Evolutionary conservation across 2,113 vertebrate species (phyloP).

Genomic region (Rattus norvegicus): DNA sequence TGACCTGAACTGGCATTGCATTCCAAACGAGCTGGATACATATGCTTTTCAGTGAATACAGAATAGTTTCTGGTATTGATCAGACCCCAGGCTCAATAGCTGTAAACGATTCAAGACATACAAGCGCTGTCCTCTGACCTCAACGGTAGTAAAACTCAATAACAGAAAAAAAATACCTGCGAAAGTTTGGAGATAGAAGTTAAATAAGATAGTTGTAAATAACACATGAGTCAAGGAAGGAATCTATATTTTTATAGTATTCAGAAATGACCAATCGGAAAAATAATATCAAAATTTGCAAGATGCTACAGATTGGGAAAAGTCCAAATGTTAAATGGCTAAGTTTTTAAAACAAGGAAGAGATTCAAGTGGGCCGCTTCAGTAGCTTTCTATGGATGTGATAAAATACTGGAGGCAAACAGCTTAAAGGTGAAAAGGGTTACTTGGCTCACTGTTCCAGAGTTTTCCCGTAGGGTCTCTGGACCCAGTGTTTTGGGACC

Average conservation of each 20-base stretch:
- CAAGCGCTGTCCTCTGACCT: neutral
- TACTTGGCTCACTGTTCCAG: neutral
- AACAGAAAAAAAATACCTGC: neutral
- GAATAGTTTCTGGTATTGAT: neutral
- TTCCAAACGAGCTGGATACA: neutral
- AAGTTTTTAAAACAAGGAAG: neutral
- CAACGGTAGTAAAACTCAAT: neutral
- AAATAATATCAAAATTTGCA: neutral
- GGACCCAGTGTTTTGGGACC: neutral
- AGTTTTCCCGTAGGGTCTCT: neutral
- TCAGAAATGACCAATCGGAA: neutral
- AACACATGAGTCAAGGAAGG: neutral
- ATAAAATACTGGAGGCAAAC: neutral
- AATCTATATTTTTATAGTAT: neutral
- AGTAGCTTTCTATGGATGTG: neutral
- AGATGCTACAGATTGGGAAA: neutral
- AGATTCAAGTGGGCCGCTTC: neutral
- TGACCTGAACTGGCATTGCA: neutral
- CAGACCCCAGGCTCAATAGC: neutral
- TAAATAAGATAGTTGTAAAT: neutral
- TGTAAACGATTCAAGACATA: neutral
- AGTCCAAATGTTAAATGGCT: neutral
- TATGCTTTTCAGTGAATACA: neutral
- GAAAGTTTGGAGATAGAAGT: neutral
- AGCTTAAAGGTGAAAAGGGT: neutral